Evolutionary conservation across 2,113 vertebrate species (phyloP).

Genomic region (Gnathonemus echidnorhynchus): DNA sequence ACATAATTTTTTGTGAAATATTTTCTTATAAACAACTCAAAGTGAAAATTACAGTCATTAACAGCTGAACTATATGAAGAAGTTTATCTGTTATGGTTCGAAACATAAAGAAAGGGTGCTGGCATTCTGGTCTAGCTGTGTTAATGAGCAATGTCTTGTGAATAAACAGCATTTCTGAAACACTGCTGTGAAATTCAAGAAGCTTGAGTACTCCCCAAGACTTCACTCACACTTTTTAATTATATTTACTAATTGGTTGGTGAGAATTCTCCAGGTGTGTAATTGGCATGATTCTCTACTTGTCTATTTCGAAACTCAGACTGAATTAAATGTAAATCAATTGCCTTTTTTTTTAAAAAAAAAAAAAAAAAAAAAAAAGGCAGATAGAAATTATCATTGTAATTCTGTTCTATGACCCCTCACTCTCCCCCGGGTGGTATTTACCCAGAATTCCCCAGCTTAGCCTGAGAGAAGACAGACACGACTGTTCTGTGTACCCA

Average conservation of each 20-base stretch:
- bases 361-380: slow-evolving; percentile 17
- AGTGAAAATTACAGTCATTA: not conserved
- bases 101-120: not conserved
- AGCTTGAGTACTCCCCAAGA: slow-evolving; percentile 26
- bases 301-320: slow-evolving; percentile 33
- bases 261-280: slow-evolving; percentile 51
- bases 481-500: not conserved
- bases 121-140: not conserved
- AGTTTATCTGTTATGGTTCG: not conserved
- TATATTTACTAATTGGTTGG: slow-evolving; percentile 41
- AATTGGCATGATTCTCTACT: slow-evolving; percentile 49
- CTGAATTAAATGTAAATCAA: slow-evolving; percentile 44
- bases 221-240: slow-evolving; percentile 46
- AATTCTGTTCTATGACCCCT: slow-evolving; percentile 32
- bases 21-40: not conserved
- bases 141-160: not conserved
- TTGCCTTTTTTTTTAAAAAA: slow-evolving; percentile 32
- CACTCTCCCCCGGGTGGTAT: slow-evolving; percentile 36
- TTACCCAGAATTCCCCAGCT: slow-evolving; percentile 34
- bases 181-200: slow-evolving; percentile 23
- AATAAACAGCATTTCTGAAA: slow-evolving; percentile 18
- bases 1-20: not conserved
- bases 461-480: slow-evolving; percentile 26
- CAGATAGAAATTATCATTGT: slow-evolving; percentile 30
- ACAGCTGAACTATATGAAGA: not conserved